Percentiles rank a stretch among this genome's conserved stretches.
Conservation (phyloP, 2,113 vertebrate genomes). For the Phalacrocorax aristotelis region DNA sequence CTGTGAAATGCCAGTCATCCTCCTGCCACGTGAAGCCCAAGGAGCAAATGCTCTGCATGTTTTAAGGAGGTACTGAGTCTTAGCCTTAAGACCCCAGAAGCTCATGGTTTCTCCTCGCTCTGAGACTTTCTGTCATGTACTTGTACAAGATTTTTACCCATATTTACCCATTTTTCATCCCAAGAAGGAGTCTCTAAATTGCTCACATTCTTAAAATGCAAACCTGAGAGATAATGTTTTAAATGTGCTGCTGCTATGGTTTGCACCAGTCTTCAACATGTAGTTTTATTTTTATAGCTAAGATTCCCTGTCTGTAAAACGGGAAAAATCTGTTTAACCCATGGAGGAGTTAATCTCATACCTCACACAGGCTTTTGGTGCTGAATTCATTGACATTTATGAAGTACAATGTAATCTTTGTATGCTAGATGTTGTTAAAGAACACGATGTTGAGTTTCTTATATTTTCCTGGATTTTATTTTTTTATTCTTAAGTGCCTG, state of each 20-base stretch:
- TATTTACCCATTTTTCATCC: neutral
- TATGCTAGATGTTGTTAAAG: neutral
- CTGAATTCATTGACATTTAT: neutral
- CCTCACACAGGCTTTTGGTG: neutral
- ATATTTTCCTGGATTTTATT: neutral
- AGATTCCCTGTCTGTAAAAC: neutral
- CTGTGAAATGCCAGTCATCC: neutral
- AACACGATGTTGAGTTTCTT: neutral
- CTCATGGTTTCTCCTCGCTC: rapidly evolving
- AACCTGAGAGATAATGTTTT: neutral
- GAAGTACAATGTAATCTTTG: neutral
- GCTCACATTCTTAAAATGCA: neutral
- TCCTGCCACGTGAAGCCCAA: neutral
- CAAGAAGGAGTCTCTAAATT: neutral
- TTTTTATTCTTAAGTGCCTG: neutral
- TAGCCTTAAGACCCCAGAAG: neutral
- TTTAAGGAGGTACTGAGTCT: neutral
- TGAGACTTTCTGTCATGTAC: neutral
- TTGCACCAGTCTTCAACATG: neutral
- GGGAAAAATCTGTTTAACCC: neutral
- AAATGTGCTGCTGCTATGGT: neutral
- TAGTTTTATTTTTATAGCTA: neutral
- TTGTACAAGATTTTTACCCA: neutral
- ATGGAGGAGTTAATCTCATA: neutral
- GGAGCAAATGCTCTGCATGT: neutral